Base-by-base conservation (phyloP, 53 echinoderm and acorn worm species). In the Actinopyga echinites region DNA sequence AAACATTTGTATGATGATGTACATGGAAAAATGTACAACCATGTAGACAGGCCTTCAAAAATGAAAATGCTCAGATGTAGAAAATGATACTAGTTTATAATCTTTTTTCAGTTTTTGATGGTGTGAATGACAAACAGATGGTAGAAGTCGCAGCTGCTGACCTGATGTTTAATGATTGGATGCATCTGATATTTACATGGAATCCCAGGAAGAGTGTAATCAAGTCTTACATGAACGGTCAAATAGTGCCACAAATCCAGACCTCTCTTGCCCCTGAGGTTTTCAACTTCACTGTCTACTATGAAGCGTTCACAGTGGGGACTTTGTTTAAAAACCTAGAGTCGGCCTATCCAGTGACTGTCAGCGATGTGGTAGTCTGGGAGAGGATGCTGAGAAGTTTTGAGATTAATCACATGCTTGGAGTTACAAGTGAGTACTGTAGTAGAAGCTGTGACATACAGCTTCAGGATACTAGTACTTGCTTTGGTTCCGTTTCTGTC, bases 291-390 rank as follows among this genome's bases (percentile, higher is more conserved):
- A 60, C 23, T n/a, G 88, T 86, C 55, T 44, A 80, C 22, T 71
- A 68, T 30, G 74, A 91, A 42, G 74, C 63, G 0, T 52, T 95
- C 65, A 90, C 90, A 3, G 57, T 95, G 24, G 95, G 95, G 19
- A 77, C 92, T 4, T 61, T 59, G 82, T 92, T 85, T 49, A 38
- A 37, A 30, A 67, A 63, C 1, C 38, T 44, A 23, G 69, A 23
- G 0, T 87, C 87, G 7, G 85, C 86, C 0, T 62, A 67, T 35
- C 84, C 95, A 0, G 42, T 86, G 33, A 31, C 40, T 45, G 34
- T 77, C 25, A 90, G 59, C 13, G 95, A 95, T 66, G 65, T 95
- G 19, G 95, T 95, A 5, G 68, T 90, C 19, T 95, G 90, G 90
- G 86, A 85, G 11, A 75, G 92, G 19, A 57, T 79, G 3, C 74